These are phyloP conservation scores for Eristalis arbustorum DNA, from an alignment of 2,888 invertebrate species.

Conservation along the genomic window DNA sequence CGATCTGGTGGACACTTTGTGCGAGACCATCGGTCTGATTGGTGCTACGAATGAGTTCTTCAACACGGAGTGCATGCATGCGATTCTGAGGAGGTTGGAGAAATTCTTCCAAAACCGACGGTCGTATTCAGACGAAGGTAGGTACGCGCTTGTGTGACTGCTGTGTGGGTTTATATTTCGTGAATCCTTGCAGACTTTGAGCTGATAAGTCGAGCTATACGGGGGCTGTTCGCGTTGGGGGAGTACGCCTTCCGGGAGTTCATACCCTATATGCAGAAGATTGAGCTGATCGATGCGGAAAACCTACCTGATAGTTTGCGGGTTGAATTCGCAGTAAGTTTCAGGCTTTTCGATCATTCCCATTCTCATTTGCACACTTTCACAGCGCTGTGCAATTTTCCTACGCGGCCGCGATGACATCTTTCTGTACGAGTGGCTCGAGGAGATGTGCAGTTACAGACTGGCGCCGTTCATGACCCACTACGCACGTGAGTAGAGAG, in stretches of 20 bases:
- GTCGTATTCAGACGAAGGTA: slow-evolving; percentile 75
- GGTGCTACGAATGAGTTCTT: slow-evolving; percentile 77
- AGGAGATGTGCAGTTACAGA: slow-evolving; percentile 76
- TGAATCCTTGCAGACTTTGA: slow-evolving; percentile 76
- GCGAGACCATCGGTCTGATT: slow-evolving; percentile 77
- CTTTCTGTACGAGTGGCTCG: slow-evolving; percentile 79
- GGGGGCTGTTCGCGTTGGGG: slow-evolving; percentile 77
- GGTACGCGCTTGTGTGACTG: background rate
- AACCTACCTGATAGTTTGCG: slow-evolving; percentile 75
- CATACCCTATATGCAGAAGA: slow-evolving; percentile 77
- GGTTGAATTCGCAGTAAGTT: slow-evolving; percentile 75
- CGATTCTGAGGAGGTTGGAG: slow-evolving; percentile 75
- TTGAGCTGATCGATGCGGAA: slow-evolving; percentile 75
- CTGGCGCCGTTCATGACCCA: slow-evolving; percentile 78
- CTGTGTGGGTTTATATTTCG: background rate
- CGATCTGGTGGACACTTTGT: slow-evolving; percentile 75
- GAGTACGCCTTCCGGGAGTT: slow-evolving; percentile 79
- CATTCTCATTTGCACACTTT: slow-evolving; percentile 8
- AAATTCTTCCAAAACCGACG: slow-evolving; percentile 76
- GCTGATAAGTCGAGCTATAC: slow-evolving; percentile 76
- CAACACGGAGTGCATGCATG: slow-evolving; percentile 77
- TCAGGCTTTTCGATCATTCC: background rate
- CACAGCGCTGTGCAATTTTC: slow-evolving; percentile 76
- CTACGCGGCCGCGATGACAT: slow-evolving; percentile 77
- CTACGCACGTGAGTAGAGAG: slow-evolving; percentile 74